Evolutionary conservation across 2,797 vertebrate species (phyloP).

Genomic region (Mormyrus hasselquistii): DNA sequence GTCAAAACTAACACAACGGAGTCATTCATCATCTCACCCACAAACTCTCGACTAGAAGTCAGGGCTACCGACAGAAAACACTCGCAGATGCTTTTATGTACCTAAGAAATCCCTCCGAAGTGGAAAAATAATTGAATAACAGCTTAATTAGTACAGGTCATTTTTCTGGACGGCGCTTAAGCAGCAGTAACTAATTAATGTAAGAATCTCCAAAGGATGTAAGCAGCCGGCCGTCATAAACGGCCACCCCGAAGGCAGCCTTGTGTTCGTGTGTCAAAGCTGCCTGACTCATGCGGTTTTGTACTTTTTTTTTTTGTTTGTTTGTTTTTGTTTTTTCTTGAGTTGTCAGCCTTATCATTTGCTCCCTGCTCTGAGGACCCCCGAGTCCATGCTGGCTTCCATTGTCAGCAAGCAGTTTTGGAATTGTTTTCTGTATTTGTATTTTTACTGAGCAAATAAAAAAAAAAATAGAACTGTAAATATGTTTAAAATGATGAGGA

Average conservation of each 20-base stretch:
- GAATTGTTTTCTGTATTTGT: conserved; percentile 70
- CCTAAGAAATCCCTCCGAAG: background rate
- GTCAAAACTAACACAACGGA: background rate
- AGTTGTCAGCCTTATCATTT: background rate
- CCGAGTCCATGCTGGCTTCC: conserved; percentile 9
- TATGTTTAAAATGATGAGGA: conserved; percentile 61
- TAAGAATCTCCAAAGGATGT: conserved; percentile 15
- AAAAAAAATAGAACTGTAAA: conserved; percentile 63
- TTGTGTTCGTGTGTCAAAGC: background rate
- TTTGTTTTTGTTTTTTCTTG: background rate
- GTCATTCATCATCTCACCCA: background rate
- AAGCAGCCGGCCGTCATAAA: background rate
- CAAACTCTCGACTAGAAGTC: background rate
- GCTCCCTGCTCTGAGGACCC: conserved; percentile 4
- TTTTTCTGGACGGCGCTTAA: background rate
- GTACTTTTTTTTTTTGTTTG: background rate
- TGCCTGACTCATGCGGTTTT: background rate
- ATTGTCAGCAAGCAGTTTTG: conserved; percentile 53
- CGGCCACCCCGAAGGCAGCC: background rate
- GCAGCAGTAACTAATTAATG: background rate
- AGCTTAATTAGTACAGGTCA: background rate
- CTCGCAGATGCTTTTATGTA: background rate
- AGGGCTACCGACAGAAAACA: background rate
- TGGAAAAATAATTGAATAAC: background rate
- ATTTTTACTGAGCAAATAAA: conserved; percentile 66